A percentile compares a stretch with the other conserved stretches of the same genome.
Evolutionary conservation across 2,113 vertebrate genomes (phyloP).

Genomic region (Larimichthys crocea): DNA sequence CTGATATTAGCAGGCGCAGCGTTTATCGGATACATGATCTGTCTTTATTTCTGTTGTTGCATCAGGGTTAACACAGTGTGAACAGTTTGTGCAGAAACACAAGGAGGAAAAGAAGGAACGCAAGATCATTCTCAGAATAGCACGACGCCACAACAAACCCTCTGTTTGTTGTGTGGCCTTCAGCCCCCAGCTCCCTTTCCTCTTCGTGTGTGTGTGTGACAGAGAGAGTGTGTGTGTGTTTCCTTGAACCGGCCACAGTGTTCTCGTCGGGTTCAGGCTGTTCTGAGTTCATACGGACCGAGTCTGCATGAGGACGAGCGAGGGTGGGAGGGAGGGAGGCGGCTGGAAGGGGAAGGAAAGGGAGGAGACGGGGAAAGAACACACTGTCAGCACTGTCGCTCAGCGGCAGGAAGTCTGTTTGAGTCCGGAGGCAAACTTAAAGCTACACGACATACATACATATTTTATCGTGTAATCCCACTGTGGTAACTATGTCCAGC

Average conservation of each 20-base stretch:
- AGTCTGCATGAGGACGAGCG: slow-evolving; percentile 11
- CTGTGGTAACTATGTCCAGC: no score
- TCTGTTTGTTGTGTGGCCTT: slow-evolving; percentile 59
- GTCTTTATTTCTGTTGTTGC: slow-evolving; percentile 17
- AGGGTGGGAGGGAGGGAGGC: slow-evolving; percentile 1
- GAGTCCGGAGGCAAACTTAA: slow-evolving; percentile 4
- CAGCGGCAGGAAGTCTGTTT: slow-evolving; percentile 51
- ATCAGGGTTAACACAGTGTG: not conserved
- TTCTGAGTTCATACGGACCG: slow-evolving; percentile 30
- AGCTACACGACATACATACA: no score
- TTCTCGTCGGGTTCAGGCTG: slow-evolving; percentile 45
- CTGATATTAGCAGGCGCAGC: slow-evolving; percentile 18
- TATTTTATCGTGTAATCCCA: no score
- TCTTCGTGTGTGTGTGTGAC: slow-evolving; percentile 1
- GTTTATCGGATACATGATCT: not conserved
- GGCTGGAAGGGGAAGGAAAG: slow-evolving; percentile 62
- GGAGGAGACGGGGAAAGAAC: slow-evolving; percentile 67
- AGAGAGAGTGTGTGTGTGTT: slow-evolving; percentile 16
- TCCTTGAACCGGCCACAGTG: slow-evolving; percentile 41
- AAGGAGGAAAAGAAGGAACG: slow-evolving; percentile 27
- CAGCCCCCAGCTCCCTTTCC: slow-evolving; percentile 33
- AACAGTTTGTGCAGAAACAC: slow-evolving; percentile 35
- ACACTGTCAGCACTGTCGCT: slow-evolving; percentile 55
- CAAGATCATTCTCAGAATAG: slow-evolving; percentile 67
- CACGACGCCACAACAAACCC: slow-evolving; percentile 48